Evolutionary conservation across 2,888 invertebrate genomes (phyloP), one percentile per base, ranked within the genome.

Genomic region (Carpatolechia fugitivella): DNA sequence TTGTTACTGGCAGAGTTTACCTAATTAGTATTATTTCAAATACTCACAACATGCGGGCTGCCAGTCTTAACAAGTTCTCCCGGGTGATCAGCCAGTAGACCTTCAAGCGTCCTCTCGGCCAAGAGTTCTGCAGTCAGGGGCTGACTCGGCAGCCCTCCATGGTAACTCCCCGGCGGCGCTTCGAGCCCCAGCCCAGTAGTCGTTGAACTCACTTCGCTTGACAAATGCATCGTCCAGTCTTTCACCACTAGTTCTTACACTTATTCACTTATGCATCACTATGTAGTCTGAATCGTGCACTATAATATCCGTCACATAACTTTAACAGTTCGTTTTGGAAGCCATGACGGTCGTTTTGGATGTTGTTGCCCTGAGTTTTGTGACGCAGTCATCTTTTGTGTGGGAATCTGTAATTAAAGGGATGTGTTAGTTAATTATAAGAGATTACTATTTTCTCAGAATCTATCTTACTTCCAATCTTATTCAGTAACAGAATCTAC

Each of bases 1-100:
- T n/a, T n/a, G n/a, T n/a, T n/a, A n/a, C n/a, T n/a, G n/a, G n/a
- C n/a, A n/a, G n/a, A n/a, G n/a, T n/a, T n/a, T n/a, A n/a, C n/a
- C n/a, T n/a, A n/a, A n/a, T n/a, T n/a, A n/a, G n/a, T n/a, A n/a
- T n/a, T n/a, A n/a, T n/a, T n/a, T n/a, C 31, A 29, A 38, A 13
- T 58, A 85, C 91, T 89, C 69, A 98, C 95, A 81, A 99, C 95
- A 90, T 97, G 95, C 1, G 98, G 98, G 76, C 96, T 94, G n/a
- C 98, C 99, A 64, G 99, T 99, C 77, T 97, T 93, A 58, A 98
- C 95, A 64, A 99, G 90, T 85, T 97, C 97, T 14, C 97, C 98
- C 2, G 97, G 97, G 87, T 98, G 97, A 74, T 98, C 97, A 53
- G 96, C 95, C 58, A 98, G 86, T 59, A 97, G 91, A 50, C 96